A percentile compares a stretch with the other conserved stretches of the same genome.
These are phyloP conservation scores for Galerucella pusilla DNA, from an alignment of 2,888 invertebrate genomes.

Conservation along the genomic window DNA sequence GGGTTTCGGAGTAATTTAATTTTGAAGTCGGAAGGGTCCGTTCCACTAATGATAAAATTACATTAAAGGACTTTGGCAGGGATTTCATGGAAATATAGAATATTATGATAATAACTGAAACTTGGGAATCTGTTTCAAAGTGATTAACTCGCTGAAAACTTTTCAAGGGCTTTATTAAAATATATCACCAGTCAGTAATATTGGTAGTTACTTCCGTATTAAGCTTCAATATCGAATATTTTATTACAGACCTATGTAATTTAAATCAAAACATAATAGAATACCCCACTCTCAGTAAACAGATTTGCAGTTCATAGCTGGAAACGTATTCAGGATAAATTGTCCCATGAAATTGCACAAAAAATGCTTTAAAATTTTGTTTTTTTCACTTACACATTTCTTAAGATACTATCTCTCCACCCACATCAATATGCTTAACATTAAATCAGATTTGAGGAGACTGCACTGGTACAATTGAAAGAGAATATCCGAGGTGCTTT, in stretches of 20 bases:
- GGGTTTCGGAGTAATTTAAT: conserved; percentile 18
- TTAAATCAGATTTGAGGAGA: no score
- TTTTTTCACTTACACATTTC: no score
- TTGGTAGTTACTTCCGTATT: background rate
- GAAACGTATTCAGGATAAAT: no score
- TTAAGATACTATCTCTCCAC: no score
- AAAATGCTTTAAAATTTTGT: no score
- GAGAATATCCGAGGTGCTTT: no score
- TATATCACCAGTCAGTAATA: conserved; percentile 4
- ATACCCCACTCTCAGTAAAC: no score
- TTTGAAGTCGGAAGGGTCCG: conserved; percentile 21
- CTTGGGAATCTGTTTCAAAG: conserved; percentile 19
- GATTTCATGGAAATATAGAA: conserved; percentile 16
- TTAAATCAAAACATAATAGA: background rate
- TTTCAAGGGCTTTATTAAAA: conserved; percentile 3
- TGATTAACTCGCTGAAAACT: conserved; percentile 9
- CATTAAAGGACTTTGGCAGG: conserved; percentile 17
- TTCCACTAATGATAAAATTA: conserved; percentile 21
- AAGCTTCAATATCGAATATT: background rate
- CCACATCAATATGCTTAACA: no score
- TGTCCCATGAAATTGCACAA: no score
- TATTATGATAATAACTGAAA: conserved; percentile 19
- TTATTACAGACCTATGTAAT: background rate
- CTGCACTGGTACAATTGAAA: no score
- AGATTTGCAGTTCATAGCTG: no score